Evolutionary conservation across 2,797 vertebrate genomes (phyloP), one percentile per base, ranked within the genome.

Genomic region (Chelon auratus): DNA sequence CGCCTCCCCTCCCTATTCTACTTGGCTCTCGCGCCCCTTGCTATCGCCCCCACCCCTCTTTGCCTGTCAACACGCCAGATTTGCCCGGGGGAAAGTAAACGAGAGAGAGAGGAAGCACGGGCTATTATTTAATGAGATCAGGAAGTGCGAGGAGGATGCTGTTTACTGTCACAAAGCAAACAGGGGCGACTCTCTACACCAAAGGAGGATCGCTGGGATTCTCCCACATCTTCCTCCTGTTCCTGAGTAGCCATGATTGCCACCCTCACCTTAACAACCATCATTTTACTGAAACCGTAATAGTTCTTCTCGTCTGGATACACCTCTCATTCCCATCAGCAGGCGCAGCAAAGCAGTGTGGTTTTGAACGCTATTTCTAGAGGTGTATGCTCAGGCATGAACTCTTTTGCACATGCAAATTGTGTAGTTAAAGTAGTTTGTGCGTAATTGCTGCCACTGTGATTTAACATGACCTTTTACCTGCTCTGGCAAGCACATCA

Each of bases 101-200:
- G 30, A 62, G 15, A 65, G 56, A 66, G 65, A 47, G 63, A 68
- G 37, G 68, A 72, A 77, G 68, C 63, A n/a, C 0, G 2, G 40
- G 67, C 78, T 82, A 73, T 81, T 90, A 82, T 89, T 92, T 84
- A 88, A 87, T 83, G 73, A 89, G 81, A 88, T 91, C 70, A 75
- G 69, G 63, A 84, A 76, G 83, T 70, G 57, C 24, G 17, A 72
- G 82, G 62, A 51, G 72, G 84, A 67, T 72, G 77, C 64, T 81
- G 81, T 90, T 89, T 81, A 80, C 84, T 78, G 75, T 90, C 79
- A 85, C 69, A 83, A 77, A 85, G 82, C 79, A 87, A 84, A 89
- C 78, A 81, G 48, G 52, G 62, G 54, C 15, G 33, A 26, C 43
- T 65, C 55, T 62, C 69, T 54, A 45, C 67, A 66, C 67, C 61